A percentile compares a stretch with the other conserved stretches of the same genome.
phyloP scores from a whole-genome alignment of 2,888 invertebrate species.

The Diloba caeruleocephala region DNA sequence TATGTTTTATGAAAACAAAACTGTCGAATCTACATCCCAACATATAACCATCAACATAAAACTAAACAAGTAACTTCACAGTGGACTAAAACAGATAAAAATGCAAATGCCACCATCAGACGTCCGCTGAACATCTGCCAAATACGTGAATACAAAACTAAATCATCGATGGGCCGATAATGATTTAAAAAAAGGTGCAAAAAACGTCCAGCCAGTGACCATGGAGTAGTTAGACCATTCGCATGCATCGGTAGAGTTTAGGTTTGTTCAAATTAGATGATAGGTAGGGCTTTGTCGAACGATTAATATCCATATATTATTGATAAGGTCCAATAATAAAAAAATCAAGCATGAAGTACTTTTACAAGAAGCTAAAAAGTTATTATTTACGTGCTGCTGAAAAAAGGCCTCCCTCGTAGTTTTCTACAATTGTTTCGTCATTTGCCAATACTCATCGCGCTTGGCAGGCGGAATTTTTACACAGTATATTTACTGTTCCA shows the following conservation, averaged over 20 bases:
- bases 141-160: slow-evolving; percentile 52
- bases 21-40: slow-evolving; percentile 12
- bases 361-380: background rate
- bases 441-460: too few relatives aligned
- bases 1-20: slow-evolving; percentile 1
- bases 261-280: slow-evolving; percentile 19
- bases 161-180: slow-evolving; percentile 51
- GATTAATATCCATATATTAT: slow-evolving; percentile 5
- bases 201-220: slow-evolving; percentile 47
- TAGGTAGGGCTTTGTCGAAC: slow-evolving; percentile 9
- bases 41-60: slow-evolving; percentile 20
- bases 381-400: background rate
- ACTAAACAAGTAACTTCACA: slow-evolving; percentile 30
- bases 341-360: background rate
- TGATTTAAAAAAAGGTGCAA: slow-evolving; percentile 42
- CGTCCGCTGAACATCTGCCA: slow-evolving; percentile 58
- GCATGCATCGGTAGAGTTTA: slow-evolving; percentile 34
- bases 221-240: slow-evolving; percentile 20
- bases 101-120: slow-evolving; percentile 49
- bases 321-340: background rate
- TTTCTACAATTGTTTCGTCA: too few relatives aligned
- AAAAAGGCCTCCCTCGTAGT: too few relatives aligned
- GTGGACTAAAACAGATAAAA: slow-evolving; percentile 34
- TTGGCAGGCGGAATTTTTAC: too few relatives aligned
- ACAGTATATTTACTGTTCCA: too few relatives aligned